Evolutionary conservation across 2,888 invertebrate genomes (phyloP).

Genomic region (Dolichopus griseipennis): DNA sequence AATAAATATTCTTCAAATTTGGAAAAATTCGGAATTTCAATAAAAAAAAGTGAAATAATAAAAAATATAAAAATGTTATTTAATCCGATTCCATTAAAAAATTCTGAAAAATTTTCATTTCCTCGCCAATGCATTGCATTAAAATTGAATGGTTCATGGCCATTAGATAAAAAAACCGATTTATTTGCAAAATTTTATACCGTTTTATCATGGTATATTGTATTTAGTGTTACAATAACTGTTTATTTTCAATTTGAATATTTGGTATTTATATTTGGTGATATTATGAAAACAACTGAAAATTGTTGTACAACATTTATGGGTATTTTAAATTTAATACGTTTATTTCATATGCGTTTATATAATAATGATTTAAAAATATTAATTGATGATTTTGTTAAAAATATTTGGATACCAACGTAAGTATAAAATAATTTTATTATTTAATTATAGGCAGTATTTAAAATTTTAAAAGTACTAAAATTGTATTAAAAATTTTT

Average conservation of each 20-base stretch:
- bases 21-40: no score
- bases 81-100: constrained; percentile 27
- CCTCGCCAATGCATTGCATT: constrained; percentile 38
- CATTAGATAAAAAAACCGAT: constrained; percentile 22
- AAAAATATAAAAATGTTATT: constrained; percentile 19
- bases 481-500: no score
- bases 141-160: constrained; percentile 41
- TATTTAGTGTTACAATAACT: constrained; percentile 35
- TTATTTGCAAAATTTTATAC: constrained; percentile 25
- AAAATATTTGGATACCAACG: constrained; percentile 38
- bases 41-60: no score
- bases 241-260: constrained; percentile 36
- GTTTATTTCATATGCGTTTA: constrained; percentile 37
- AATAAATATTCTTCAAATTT: no score
- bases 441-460: no score
- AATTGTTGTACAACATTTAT: constrained; percentile 42
- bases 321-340: constrained; percentile 38
- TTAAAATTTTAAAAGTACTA: no score
- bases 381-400: constrained; percentile 32
- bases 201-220: constrained; percentile 37
- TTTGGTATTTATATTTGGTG: constrained; percentile 32
- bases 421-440: constrained; percentile 24
- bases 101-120: constrained; percentile 30
- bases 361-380: constrained; percentile 30
- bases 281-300: constrained; percentile 39